These are phyloP conservation scores for Eulithis prunata DNA, from an alignment of 2,888 invertebrate species.

Conservation along the genomic window DNA sequence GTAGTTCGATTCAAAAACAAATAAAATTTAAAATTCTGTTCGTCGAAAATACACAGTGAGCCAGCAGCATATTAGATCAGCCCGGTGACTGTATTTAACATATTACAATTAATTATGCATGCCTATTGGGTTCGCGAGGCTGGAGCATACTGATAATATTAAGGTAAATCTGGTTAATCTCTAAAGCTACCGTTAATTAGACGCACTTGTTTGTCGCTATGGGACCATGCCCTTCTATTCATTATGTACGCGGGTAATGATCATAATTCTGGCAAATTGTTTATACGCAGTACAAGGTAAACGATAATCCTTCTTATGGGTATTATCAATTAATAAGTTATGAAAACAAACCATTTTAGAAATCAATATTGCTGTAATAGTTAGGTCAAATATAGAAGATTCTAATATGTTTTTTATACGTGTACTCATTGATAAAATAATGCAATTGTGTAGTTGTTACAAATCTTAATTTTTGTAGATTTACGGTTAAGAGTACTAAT, in stretches of 20 bases:
- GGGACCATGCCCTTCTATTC: constrained; percentile 37
- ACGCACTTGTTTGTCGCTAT: constrained; percentile 42
- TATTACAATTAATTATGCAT: constrained; percentile 59
- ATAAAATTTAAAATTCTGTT: constrained; percentile 27
- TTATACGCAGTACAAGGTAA: constrained; percentile 28
- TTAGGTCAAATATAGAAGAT: not conserved
- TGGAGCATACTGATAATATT: constrained; percentile 57
- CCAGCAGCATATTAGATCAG: constrained; percentile 41
- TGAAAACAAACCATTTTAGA: constrained; percentile 39
- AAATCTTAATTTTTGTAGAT: not conserved
- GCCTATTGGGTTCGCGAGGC: constrained; percentile 50
- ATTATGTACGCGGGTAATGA: constrained; percentile 47
- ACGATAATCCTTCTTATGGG: constrained; percentile 8
- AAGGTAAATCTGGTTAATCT: constrained; percentile 46
- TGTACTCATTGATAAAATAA: not conserved
- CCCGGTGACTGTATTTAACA: constrained; percentile 47
- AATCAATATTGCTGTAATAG: constrained; percentile 14
- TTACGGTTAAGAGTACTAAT: not conserved
- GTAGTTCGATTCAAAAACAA: constrained; percentile 20
- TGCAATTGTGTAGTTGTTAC: not conserved
- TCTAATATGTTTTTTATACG: not conserved
- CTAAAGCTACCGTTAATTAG: constrained; percentile 50
- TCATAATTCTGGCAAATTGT: constrained; percentile 44
- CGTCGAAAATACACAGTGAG: constrained; percentile 28
- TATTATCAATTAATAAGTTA: constrained; percentile 46